Percentiles rank a stretch among this genome's conserved stretches.
Evolutionary conservation across 92 coral and sea anemone species (phyloP).

Genomic region (Siderastrea radians): DNA sequence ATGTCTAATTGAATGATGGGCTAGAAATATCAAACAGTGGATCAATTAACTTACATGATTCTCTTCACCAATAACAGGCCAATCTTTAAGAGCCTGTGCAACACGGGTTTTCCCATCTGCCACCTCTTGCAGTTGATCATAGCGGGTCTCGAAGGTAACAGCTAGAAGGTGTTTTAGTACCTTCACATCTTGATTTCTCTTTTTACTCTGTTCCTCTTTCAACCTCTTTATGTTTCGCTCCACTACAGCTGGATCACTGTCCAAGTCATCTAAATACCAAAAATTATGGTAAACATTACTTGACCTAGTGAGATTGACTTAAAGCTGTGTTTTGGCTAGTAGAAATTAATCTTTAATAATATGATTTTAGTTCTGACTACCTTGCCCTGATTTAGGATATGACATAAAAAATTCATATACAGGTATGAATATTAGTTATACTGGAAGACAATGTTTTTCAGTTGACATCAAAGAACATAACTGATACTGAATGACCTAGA

Average conservation of each 20-base stretch:
- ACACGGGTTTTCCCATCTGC: slow-evolving; percentile 41
- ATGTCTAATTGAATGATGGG: slow-evolving; percentile 1
- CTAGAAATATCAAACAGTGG: background rate
- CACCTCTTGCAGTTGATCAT: slow-evolving; percentile 10
- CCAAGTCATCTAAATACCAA: slow-evolving; percentile 8
- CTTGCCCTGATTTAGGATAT: background rate
- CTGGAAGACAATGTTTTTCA: too few relatives aligned
- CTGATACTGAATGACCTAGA: too few relatives aligned
- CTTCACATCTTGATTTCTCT: slow-evolving; percentile 7
- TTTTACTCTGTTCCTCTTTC: slow-evolving; percentile 36
- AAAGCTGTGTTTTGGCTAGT: background rate
- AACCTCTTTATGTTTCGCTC: slow-evolving; percentile 37
- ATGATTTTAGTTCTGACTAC: too few relatives aligned
- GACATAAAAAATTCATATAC: background rate
- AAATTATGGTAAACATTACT: background rate
- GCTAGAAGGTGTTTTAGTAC: slow-evolving; percentile 31
- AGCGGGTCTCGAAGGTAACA: slow-evolving; percentile 26
- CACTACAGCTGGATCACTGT: slow-evolving; percentile 31
- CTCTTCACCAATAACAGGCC: slow-evolving; percentile 36
- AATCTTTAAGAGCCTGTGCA: slow-evolving; percentile 10
- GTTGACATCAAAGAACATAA: too few relatives aligned
- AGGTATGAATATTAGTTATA: too few relatives aligned
- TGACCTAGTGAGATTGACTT: slow-evolving; percentile 1
- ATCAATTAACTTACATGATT: slow-evolving; percentile 6
- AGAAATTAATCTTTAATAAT: too few relatives aligned